phyloP scores from a whole-genome alignment of 2,797 vertebrate species.

The Pseudopleuronectes americanus region DNA sequence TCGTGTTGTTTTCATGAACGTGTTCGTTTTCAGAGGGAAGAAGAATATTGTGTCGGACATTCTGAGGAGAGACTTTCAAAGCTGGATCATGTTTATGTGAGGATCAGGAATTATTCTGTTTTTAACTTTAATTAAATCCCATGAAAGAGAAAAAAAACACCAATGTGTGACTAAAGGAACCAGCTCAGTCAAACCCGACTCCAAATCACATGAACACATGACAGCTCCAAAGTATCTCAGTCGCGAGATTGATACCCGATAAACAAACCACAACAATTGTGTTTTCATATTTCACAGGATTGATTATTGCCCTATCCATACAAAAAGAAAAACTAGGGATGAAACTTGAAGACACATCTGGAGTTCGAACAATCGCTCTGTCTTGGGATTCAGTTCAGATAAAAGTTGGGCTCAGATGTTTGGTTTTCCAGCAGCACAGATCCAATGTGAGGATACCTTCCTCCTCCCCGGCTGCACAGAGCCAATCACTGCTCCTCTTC shows the following conservation, averaged over 20 bases:
- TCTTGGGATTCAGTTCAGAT: neutral
- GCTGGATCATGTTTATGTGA: too few species aligned
- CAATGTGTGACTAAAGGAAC: neutral
- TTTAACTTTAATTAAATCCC: neutral
- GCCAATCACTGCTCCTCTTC: neutral
- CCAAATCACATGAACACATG: too few species aligned
- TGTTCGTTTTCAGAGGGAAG: too few species aligned
- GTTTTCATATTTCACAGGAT: neutral
- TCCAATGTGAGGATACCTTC: neutral
- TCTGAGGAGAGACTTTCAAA: neutral
- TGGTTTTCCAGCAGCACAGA: neutral
- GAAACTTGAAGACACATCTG: neutral
- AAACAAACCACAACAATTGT: neutral
- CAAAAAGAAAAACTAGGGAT: neutral
- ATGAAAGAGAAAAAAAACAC: too few species aligned
- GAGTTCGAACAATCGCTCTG: neutral
- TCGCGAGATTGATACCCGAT: neutral
- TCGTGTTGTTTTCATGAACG: too few species aligned
- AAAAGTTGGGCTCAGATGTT: neutral
- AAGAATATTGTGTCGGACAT: too few species aligned
- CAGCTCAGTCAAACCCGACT: neutral
- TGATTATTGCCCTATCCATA: too few species aligned
- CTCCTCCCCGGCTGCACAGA: neutral
- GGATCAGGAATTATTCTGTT: neutral
- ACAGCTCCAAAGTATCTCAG: too few species aligned